Percentiles rank a stretch among this genome's conserved stretches.
These are phyloP conservation scores for Lasioglossum marginatum DNA, from an alignment of 2,888 invertebrate species.

Conservation along the genomic window DNA sequence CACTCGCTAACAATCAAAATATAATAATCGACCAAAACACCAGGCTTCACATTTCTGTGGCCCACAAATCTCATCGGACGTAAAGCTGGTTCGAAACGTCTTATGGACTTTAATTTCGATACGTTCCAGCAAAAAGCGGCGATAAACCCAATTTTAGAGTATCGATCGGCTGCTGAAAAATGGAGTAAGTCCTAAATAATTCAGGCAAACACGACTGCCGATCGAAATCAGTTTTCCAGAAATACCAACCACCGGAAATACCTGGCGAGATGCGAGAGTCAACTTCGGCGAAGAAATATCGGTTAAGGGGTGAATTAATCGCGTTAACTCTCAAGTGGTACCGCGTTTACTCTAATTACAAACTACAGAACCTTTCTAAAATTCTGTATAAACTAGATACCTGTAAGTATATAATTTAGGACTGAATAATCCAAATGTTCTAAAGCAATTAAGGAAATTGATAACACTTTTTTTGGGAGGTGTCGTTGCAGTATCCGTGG, in stretches of 20 bases:
- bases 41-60: neutral
- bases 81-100: neutral
- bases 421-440: neutral
- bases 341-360: neutral
- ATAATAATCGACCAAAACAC: neutral
- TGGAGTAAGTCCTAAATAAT: neutral
- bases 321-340: constrained; percentile 27
- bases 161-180: neutral
- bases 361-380: neutral
- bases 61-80: neutral
- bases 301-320: constrained; percentile 29
- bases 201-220: neutral
- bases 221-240: neutral
- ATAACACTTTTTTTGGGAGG: constrained; percentile 13
- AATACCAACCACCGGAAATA: neutral
- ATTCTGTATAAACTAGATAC: neutral
- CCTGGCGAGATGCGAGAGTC: too few relatives aligned
- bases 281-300: constrained; percentile 35
- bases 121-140: neutral
- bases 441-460: neutral
- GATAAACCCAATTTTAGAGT: neutral
- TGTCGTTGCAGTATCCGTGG: constrained; percentile 26
- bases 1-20: too few relatives aligned
- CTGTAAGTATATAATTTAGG: neutral
- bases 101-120: neutral